These are phyloP conservation scores for Batillaria attramentaria DNA, from an alignment of 1,140 invertebrate genomes.

Conservation along the genomic window DNA sequence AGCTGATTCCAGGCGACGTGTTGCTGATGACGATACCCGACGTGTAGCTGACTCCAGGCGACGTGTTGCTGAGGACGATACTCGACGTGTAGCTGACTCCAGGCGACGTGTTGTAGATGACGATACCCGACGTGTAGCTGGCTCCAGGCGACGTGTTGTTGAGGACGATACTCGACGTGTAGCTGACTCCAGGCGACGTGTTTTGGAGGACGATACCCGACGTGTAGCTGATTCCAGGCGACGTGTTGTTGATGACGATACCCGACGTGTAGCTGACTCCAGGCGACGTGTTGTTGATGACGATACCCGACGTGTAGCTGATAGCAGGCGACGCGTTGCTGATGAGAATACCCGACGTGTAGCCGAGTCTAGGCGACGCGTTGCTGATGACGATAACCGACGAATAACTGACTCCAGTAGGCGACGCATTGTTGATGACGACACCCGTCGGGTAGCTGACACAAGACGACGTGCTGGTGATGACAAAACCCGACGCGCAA, in stretches of 20 bases:
- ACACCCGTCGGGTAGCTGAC: too few relatives aligned
- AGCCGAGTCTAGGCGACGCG: too few relatives aligned
- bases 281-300: neutral
- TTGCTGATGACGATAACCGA: too few relatives aligned
- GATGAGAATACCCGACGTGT: neutral
- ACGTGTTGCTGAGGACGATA: neutral
- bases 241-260: neutral
- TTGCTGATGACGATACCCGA: neutral
- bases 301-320: neutral
- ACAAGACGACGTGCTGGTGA: too few relatives aligned
- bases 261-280: neutral
- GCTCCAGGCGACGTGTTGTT: neutral
- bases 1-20: neutral
- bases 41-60: neutral
- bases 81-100: conserved; percentile 4
- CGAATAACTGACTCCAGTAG: too few relatives aligned
- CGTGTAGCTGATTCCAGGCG: neutral
- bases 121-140: neutral
- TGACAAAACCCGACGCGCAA: too few relatives aligned
- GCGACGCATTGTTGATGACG: too few relatives aligned
- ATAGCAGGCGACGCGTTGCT: neutral
- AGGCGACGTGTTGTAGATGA: too few relatives aligned
- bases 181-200: neutral
- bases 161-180: neutral
- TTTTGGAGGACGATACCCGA: neutral